A percentile compares a stretch with the other conserved stretches of the same genome.
Conservation (phyloP, 2,888 invertebrate species). For the Buathra laborator region DNA sequence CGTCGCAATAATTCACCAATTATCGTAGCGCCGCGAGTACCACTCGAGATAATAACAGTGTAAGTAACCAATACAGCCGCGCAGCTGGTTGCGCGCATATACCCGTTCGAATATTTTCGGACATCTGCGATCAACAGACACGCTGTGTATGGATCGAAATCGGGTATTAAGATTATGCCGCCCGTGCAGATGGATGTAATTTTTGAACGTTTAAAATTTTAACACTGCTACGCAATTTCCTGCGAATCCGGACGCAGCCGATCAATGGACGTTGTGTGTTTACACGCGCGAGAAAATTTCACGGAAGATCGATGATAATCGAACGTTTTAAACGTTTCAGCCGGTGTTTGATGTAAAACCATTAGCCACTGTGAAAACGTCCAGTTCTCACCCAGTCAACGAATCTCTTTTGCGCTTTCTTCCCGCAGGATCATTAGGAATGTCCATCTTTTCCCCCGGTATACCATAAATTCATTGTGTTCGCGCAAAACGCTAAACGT, state of each 20-base stretch:
- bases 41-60: conserved; percentile 67
- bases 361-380: conserved; percentile 74
- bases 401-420: conserved; percentile 43
- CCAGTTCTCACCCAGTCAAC: conserved; percentile 45
- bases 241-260: conserved; percentile 47
- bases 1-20: conserved; percentile 74
- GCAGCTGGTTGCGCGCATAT: conserved; percentile 1
- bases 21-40: conserved; percentile 69
- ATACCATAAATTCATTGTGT: conserved; percentile 48
- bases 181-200: conserved; percentile 57
- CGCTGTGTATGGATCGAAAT: background rate
- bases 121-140: conserved; percentile 56
- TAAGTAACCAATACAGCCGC: conserved; percentile 19
- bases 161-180: conserved; percentile 8
- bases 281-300: conserved; percentile 79
- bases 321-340: conserved; percentile 76
- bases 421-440: conserved; percentile 63
- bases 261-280: conserved; percentile 76
- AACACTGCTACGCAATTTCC: conserved; percentile 3
- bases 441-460: conserved; percentile 36
- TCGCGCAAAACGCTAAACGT: conserved; percentile 44
- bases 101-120: conserved; percentile 48
- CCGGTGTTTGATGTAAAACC: conserved; percentile 79
- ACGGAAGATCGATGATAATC: conserved; percentile 81
- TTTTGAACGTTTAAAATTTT: conserved; percentile 30